A percentile compares a stretch with the other conserved stretches of the same genome.
These are phyloP conservation scores for Tauraco hartlaubi DNA, from an alignment of 2,797 vertebrate species.

Conservation along the genomic window DNA sequence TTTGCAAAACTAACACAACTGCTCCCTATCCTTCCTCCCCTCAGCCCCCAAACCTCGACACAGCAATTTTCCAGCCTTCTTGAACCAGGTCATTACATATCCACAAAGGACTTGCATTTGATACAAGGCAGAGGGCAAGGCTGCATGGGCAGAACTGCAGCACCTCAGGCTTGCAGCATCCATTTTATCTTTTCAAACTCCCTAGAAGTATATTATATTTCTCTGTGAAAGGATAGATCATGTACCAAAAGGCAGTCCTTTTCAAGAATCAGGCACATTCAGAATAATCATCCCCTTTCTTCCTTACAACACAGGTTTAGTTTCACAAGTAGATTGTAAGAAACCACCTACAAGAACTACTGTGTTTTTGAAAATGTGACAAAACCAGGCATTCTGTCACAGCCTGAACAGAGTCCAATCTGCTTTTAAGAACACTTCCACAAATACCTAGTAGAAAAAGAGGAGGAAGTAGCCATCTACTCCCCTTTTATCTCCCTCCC, in stretches of 20 bases:
- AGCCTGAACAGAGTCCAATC: background rate
- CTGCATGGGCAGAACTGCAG: background rate
- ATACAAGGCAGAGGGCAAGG: background rate
- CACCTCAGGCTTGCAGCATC: background rate
- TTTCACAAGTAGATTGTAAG: constrained; percentile 16
- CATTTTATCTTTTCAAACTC: background rate
- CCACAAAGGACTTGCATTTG: background rate
- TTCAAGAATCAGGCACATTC: background rate
- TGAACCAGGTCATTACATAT: background rate
- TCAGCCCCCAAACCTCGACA: background rate
- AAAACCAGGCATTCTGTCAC: constrained; percentile 19
- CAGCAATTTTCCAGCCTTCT: background rate
- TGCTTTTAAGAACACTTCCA: background rate
- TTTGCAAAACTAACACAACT: background rate
- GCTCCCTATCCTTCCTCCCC: background rate
- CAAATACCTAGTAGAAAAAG: background rate
- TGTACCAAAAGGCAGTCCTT: background rate
- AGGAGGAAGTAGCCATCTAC: background rate
- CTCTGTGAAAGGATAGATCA: background rate
- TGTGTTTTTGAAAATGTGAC: background rate
- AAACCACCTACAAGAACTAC: constrained; percentile 18
- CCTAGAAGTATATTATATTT: background rate
- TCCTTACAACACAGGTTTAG: background rate
- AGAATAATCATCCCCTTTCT: background rate
- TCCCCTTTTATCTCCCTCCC: background rate